A percentile compares a stretch with the other conserved stretches of the same genome.
These are phyloP conservation scores for Hirudinaria manillensis DNA, from an alignment of 2,888 invertebrate genomes.

Conservation along the genomic window DNA sequence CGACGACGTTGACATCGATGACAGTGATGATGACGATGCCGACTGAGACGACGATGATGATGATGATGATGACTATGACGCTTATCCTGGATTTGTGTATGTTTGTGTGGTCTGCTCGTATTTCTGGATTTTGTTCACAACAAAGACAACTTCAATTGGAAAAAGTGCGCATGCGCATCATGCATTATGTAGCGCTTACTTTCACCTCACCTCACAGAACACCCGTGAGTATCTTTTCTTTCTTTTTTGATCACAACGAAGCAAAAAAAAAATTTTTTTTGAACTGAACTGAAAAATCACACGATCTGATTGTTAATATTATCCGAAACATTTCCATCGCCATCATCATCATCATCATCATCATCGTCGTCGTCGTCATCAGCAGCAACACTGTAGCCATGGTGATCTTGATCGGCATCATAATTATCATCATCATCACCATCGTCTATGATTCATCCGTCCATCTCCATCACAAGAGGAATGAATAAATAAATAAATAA, in stretches of 20 bases:
- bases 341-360: neutral
- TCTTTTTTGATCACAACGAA: too few relatives aligned
- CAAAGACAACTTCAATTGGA: too few relatives aligned
- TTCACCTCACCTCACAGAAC: too few relatives aligned
- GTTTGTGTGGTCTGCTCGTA: neutral
- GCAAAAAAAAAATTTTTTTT: too few relatives aligned
- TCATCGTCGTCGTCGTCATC: neutral
- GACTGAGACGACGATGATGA: slow-evolving; percentile 8
- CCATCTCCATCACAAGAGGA: neutral
- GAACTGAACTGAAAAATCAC: too few relatives aligned
- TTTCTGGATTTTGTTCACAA: too few relatives aligned
- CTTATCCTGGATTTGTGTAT: neutral
- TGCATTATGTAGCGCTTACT: too few relatives aligned
- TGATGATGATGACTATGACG: slow-evolving; percentile 10
- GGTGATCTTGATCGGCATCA: neutral
- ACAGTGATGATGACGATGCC: slow-evolving; percentile 12
- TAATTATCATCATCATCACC: slow-evolving; percentile 20
- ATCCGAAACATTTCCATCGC: neutral
- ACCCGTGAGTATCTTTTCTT: too few relatives aligned
- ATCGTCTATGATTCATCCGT: neutral
- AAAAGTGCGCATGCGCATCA: too few relatives aligned
- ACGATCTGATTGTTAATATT: too few relatives aligned
- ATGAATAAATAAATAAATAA: too few relatives aligned
- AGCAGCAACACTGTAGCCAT: neutral
- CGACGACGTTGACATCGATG: neutral